Percentiles rank a stretch among this genome's conserved stretches.
Conservation (phyloP, 2,113 vertebrate genomes). For the Eudyptes chrysolophus region DNA sequence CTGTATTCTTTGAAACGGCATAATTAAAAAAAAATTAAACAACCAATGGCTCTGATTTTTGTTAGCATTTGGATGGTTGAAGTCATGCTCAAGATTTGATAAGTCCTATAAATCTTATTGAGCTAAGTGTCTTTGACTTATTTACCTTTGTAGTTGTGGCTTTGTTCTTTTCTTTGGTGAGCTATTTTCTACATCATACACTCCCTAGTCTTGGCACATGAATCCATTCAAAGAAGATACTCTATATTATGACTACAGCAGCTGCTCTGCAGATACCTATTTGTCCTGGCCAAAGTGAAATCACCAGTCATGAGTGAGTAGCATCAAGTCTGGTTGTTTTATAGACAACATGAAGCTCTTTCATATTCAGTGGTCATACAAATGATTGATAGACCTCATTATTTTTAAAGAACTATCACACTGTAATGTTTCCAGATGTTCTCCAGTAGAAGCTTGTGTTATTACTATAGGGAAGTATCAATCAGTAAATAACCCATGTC, state of each 20-base stretch:
- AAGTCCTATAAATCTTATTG: constrained; percentile 61
- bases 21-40: not conserved
- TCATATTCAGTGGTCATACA: constrained; percentile 18
- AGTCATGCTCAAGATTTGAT: constrained; percentile 6
- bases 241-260: constrained; percentile 46
- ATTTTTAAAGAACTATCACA: constrained; percentile 45
- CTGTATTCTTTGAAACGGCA: not conserved
- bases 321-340: constrained; percentile 30
- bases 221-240: constrained; percentile 52
- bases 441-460: constrained; percentile 15
- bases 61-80: constrained; percentile 20
- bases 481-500: constrained; percentile 48
- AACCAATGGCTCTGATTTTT: not conserved
- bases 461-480: constrained; percentile 33
- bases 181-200: constrained; percentile 42
- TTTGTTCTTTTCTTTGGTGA: constrained; percentile 73
- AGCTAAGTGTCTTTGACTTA: constrained; percentile 71
- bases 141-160: constrained; percentile 70
- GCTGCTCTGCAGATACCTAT: constrained; percentile 61
- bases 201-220: constrained; percentile 27
- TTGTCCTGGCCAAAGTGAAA: constrained; percentile 60
- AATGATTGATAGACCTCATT: constrained; percentile 61
- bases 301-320: constrained; percentile 19
- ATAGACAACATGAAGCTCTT: constrained; percentile 45
- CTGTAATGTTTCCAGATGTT: constrained; percentile 63